Percentiles rank a stretch among this genome's conserved stretches.
These are phyloP conservation scores for Naso thynnoides DNA, from an alignment of 2,797 vertebrate species.

Conservation along the genomic window DNA sequence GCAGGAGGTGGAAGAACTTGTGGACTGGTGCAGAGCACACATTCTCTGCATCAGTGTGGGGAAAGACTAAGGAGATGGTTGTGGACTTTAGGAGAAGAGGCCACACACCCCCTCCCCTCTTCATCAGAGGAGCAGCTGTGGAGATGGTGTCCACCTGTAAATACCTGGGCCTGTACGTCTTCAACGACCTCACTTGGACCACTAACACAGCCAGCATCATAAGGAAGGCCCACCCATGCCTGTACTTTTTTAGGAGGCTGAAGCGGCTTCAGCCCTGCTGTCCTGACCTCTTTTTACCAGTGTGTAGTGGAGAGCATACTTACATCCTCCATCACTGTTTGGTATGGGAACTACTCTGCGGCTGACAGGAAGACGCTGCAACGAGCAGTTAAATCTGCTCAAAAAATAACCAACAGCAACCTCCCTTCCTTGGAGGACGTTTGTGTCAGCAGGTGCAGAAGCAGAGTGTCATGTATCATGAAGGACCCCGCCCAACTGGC, in stretches of 20 bases:
- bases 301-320: not conserved
- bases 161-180: not conserved
- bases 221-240: not conserved
- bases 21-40: not conserved
- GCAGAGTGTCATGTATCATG: not conserved
- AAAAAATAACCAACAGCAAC: not conserved
- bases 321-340: not conserved
- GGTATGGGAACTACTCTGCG: not conserved
- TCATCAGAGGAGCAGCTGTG: not conserved
- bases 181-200: not conserved
- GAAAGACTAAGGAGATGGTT: not conserved
- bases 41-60: not conserved
- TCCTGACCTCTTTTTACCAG: not conserved
- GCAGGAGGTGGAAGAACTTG: not conserved
- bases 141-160: not conserved
- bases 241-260: not conserved
- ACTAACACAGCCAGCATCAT: not conserved
- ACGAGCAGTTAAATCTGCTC: not conserved
- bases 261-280: not conserved
- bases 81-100: not conserved
- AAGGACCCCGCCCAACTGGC: not conserved
- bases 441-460: constrained; percentile 1
- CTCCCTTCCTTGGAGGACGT: not conserved
- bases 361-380: not conserved
- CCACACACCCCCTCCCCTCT: not conserved